Evolutionary conservation across 2,113 vertebrate species (phyloP), one percentile per base, ranked within the genome.

Genomic region (Platysteira castanea): DNA sequence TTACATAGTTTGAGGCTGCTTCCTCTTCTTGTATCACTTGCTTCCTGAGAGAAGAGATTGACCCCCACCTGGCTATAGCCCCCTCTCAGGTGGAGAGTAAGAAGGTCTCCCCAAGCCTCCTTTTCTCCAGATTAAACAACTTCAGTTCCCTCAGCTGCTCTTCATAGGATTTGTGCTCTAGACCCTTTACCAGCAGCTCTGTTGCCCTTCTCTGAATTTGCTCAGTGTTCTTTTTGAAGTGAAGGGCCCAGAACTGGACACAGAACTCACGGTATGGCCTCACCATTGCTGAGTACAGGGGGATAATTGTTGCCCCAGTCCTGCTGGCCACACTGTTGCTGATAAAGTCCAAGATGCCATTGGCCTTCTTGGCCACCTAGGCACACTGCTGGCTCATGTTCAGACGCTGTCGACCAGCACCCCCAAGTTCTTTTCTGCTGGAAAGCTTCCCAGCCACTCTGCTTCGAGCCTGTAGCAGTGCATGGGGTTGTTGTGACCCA

Each of bases 241-340:
- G 7, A 64, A 6, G 5, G 10, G 5, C 14, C 8, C 14, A 76
- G 63, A 63, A 30, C 8, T 26, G 9, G 27, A 63, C 42, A 44
- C 13, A 46, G 28, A 26, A 31, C 26, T 39, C 0, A 0, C 10
- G 6, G 5, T 52, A 33, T 1, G 1, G 28, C 24, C 24, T 46
- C 42, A 69, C 17, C 17, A 52, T 7, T 27, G 15, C 5, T 0
- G 0, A 70, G 5, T 4, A 31, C 2, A 69, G 20, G 11, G 3
- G 2, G 3, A 39, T 8, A 52, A 52, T 46, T 37, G 7, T 16
- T 35, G 10, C 17, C 37, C 18, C 23, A 2, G 2, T 41, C 20
- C 42, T 1, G 2, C 4, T 50, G 49, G 10, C 24, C 49, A 76
- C 33, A 15, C 14, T 23, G 5, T 4, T 71, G 6, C 28, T 67